Evolutionary conservation across 2,113 vertebrate genomes (phyloP).

Genomic region (Smithornis capensis): DNA sequence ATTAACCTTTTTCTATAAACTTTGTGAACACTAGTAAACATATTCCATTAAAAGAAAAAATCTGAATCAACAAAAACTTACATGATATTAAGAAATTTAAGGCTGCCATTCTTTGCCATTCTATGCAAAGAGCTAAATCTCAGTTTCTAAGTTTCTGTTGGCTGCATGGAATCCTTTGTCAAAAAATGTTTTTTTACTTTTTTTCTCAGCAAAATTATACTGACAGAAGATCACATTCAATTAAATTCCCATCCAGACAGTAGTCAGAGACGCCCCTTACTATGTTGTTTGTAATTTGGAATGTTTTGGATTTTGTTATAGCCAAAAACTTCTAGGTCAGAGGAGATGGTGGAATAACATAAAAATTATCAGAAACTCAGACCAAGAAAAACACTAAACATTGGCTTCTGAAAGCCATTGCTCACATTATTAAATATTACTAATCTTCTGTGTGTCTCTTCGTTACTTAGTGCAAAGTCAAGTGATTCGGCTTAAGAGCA

Average conservation of each 20-base stretch:
- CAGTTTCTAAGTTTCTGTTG: background rate
- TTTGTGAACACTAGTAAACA: background rate
- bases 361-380: background rate
- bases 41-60: background rate
- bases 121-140: background rate
- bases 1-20: background rate
- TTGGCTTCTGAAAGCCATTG: background rate
- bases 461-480: background rate
- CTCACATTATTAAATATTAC: background rate
- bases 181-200: background rate
- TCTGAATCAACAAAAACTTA: background rate
- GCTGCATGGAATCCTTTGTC: background rate
- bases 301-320: background rate
- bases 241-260: background rate
- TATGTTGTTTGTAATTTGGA: background rate
- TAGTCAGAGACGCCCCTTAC: background rate
- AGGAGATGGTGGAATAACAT: background rate
- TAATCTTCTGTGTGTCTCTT: background rate
- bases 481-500: background rate
- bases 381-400: background rate
- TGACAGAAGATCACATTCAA: too few species aligned
- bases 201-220: background rate
- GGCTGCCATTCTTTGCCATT: background rate
- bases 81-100: background rate
- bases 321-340: background rate